Evolutionary conservation across 2,113 vertebrate species (phyloP), one percentile per base, ranked within the genome.

Genomic region (Spermophilus dauricus): DNA sequence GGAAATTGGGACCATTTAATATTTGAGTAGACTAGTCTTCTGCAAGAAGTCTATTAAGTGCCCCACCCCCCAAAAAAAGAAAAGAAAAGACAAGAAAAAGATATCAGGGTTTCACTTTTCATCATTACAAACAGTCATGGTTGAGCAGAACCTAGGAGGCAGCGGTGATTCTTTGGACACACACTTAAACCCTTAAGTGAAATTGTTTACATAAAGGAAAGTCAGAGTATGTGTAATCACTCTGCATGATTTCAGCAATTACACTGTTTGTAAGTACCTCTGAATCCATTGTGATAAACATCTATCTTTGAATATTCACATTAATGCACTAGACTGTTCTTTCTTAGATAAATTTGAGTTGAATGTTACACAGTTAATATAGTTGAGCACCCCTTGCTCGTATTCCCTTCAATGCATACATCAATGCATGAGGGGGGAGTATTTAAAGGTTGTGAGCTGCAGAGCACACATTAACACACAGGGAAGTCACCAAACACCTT

Each of bases 261-360:
- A 98, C 42, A 77, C 69, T 97, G 69, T 98, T 97, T 98, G 24
- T 98, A 98, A 98, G 97, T 97, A 98, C 96, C 96, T 98, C 95
- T 78, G 98, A 98, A 98, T 98, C 94, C 98, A 98, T 96, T 98
- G 98, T 98, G 97, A 98, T 98, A 98, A 98, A 98, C 97, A 98
- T 98, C 97, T 98, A 96, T 97, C 96, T 98, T 96, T 97, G 97
- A 98, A 98, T 98, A 98, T 98, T 98, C 34, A n/a, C 98, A 97
- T 98, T 98, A 98, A 99, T 97, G 98, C 2, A 92, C 87, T 97
- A 98, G 93, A 96, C 96, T 98, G 10, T 58, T 98, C 95, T 97
- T 98, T 97, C 96, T 94, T 96, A 97, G 87, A 96, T 98, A 98
- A 97, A 98, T 98, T 97, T 97, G 89, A 85, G 92, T 76, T 89